Conservation (phyloP, 2,797 vertebrate genomes). For the Syngnathus rostellatus region DNA sequence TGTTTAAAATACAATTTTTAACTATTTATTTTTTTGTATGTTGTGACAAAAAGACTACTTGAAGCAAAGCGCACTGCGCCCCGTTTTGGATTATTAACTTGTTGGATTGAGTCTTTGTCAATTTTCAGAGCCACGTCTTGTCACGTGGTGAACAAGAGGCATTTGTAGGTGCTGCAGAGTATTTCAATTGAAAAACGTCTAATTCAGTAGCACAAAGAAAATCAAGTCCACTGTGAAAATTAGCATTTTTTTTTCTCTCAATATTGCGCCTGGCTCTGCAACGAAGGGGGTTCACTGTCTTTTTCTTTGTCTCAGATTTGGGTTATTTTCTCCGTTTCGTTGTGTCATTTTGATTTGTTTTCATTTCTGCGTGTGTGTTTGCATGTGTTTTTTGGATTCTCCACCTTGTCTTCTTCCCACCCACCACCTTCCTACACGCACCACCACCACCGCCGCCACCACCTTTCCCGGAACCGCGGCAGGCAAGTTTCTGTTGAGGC, state of each 20-base stretch:
- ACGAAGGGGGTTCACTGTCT: constrained; percentile 1
- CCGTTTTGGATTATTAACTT: too few relatives aligned
- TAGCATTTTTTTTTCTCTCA: background rate
- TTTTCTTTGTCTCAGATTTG: constrained; percentile 29
- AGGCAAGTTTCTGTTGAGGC: constrained; percentile 81
- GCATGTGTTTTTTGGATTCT: constrained; percentile 25
- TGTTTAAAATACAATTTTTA: too few relatives aligned
- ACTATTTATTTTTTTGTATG: too few relatives aligned
- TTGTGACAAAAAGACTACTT: too few relatives aligned
- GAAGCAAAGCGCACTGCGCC: too few relatives aligned
- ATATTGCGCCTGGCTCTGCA: background rate
- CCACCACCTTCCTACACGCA: constrained; percentile 31
- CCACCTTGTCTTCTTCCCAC: constrained; percentile 21
- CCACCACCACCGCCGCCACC: constrained; percentile 7
- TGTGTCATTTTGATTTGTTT: constrained; percentile 49
- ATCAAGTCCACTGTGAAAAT: too few relatives aligned
- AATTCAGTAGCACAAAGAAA: too few relatives aligned
- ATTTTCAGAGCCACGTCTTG: too few relatives aligned
- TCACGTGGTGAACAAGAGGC: too few relatives aligned
- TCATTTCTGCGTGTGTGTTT: constrained; percentile 21
- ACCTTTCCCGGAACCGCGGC: constrained; percentile 58
- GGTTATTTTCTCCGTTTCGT: constrained; percentile 35
- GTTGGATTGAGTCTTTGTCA: too few relatives aligned
- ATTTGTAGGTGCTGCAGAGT: too few relatives aligned
- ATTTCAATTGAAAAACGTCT: too few relatives aligned